Base-by-base conservation (phyloP, 2,888 invertebrate genomes). In the Meloe dianella region DNA sequence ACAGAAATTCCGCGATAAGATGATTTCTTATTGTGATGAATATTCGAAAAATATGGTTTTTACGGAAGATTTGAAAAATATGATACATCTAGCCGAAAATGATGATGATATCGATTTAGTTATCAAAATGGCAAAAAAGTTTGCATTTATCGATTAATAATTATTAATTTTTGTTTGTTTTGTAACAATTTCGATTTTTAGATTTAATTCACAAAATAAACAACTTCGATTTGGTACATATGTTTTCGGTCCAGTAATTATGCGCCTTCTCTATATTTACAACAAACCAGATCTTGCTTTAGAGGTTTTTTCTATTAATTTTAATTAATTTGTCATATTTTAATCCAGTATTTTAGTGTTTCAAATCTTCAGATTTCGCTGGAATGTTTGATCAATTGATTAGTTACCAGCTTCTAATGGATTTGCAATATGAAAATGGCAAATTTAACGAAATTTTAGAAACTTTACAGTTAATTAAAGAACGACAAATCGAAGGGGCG, bases 21-120 rank as follows among this genome's bases (percentile, higher is more conserved):
- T 95, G 92, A 81, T 76, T 12, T 88, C 90, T 62, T 91, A 89
- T 80, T 83, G 88, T 0, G 74, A 82, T 3, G 84, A 87, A 17
- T 82, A 87, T 0, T 80, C 85, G 0, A 87, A 87, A 69, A 88
- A 87, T 73, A 89, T 93, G 87, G 87, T 95, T 71, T 95, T 94
- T 77, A 93, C 94, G 7, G 94, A 94, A 84, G 95, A 95, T 82
- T 84, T 95, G 12, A 94, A 94, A 81, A 92, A 92, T 79, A 91
- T 94, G 89, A 80, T 92, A 5, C 91, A 94, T 78, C 81, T 94
- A 62, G 88, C 88, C 2, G 88, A 91, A 67, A 87, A 86, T 30
- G 85, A 84, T 35, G 80, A 85, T 3, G 93, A 94, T 79, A 72
- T 92, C 14, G 83, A 89, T 8, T 82, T 94, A 20, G 79, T 91